Evolutionary conservation across 2,113 vertebrate genomes (phyloP).

Genomic region (Morphnarchus princeps): DNA sequence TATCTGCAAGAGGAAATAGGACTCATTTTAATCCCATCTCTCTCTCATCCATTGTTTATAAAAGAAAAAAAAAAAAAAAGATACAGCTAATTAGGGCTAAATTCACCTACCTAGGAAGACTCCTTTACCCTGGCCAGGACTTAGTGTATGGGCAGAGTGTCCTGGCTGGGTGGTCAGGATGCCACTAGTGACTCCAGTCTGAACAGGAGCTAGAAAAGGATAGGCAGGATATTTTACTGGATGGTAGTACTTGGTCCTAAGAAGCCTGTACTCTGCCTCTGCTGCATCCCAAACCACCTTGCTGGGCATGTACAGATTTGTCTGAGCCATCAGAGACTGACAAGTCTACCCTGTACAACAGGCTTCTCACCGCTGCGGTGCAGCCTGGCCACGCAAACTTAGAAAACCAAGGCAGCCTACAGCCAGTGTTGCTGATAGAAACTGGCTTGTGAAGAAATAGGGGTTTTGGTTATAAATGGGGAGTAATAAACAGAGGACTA

Average conservation of each 20-base stretch:
- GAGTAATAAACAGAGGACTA: not conserved
- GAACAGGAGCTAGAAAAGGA: not conserved
- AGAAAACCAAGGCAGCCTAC: not conserved
- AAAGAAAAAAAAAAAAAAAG: not conserved
- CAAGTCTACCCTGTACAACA: not conserved
- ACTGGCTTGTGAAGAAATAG: not conserved
- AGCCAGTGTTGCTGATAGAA: not conserved
- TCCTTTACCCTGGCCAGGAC: no score
- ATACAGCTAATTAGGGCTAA: not conserved
- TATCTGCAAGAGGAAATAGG: not conserved
- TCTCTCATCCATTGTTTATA: not conserved
- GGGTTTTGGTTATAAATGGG: not conserved
- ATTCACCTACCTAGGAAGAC: not conserved
- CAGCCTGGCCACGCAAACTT: not conserved
- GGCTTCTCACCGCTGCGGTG: fast-evolving
- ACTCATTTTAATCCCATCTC: not conserved
- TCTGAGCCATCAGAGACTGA: not conserved
- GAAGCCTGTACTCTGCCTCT: not conserved
- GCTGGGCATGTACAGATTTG: fast-evolving
- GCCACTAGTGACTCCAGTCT: not conserved
- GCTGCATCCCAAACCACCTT: not conserved
- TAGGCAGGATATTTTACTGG: no score
- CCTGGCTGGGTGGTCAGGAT: not conserved
- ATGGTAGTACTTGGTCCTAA: not conserved
- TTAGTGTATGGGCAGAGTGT: not conserved